Base-by-base conservation (phyloP, 2,113 vertebrate genomes). In the Gasterosteus aculeatus region DNA sequence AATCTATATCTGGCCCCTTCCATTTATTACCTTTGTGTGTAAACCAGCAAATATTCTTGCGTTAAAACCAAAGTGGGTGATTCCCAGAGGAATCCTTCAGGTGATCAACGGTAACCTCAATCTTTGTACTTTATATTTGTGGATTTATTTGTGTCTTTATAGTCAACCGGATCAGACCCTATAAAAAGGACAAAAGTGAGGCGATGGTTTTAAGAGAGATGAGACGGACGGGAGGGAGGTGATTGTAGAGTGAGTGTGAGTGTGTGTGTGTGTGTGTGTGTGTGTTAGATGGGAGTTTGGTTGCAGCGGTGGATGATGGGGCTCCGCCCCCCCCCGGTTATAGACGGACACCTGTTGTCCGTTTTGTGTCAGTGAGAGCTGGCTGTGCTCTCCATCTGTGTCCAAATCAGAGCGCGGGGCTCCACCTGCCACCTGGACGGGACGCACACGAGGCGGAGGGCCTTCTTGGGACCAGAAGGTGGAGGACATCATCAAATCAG, bases 281-380 rank as follows among this genome's bases (percentile, higher is more conserved):
- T 67, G 33, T 65, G 69, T 61, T 38, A 19, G 59, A 49, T 65
- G 49, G 60, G 53, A 74, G 76, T 72, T 69, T 33, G 77, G 72
- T 62, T 58, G 63, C 62, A 78, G 68, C 5, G 54, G 58, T 69
- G 54, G 71, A 80, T 11, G 86, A 70, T 72, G 47, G 72, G 76
- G 87, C 93, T 88, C 91, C 91, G 47, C 92, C 94, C 91, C 51
- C 19, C 91, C 85, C 82, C 80, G 75, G 46, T 18, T 75, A 51
- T 66, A 90, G 85, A 76, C 83, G 79, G 85, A 89, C 93, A 94
- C 93, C 92, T 92, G 92, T 89, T 89, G 62, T 47, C 67, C 83
- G 68, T 73, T 74, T 58, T 60, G 84, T 88, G 88, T 83, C 87
- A 86, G 73, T 88, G 72, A 92, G 69, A 72, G 68, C 66, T 56